phyloP scores from a whole-genome alignment of 2,888 invertebrate genomes.

The Lepidochitona cinerea region DNA sequence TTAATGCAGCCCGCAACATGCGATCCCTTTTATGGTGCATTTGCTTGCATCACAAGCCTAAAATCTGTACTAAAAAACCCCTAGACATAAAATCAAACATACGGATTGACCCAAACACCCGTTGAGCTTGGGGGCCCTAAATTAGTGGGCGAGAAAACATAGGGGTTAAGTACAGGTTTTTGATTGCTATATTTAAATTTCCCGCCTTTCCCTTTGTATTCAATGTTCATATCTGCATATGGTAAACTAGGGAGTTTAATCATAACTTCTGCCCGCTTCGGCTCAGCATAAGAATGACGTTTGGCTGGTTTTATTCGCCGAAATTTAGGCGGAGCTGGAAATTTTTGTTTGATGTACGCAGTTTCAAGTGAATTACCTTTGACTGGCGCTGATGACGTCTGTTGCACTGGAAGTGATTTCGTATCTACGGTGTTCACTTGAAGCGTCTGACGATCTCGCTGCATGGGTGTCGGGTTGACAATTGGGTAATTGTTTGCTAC shows the following conservation, averaged over 20 bases:
- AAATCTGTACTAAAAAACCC: too few relatives aligned
- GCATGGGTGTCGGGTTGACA: slow-evolving; percentile 6
- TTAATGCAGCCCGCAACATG: too few relatives aligned
- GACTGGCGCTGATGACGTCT: background rate
- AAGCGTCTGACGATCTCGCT: background rate
- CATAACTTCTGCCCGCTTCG: background rate
- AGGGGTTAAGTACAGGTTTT: background rate
- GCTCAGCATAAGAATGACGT: background rate
- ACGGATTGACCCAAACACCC: background rate
- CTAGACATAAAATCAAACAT: background rate
- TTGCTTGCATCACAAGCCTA: too few relatives aligned
- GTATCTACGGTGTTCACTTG: background rate
- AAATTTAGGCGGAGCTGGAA: background rate
- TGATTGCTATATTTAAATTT: background rate
- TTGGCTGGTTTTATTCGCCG: background rate
- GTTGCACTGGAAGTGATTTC: background rate
- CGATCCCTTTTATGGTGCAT: too few relatives aligned
- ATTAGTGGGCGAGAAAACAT: background rate
- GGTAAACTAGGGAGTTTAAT: background rate
- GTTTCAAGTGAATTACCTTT: too few relatives aligned
- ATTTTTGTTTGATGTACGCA: background rate
- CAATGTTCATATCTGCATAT: background rate
- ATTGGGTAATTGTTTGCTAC: slow-evolving; percentile 55
- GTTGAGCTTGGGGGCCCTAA: background rate
- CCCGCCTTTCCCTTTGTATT: background rate